Percentiles rank a stretch among this genome's conserved stretches.
phyloP scores from a whole-genome alignment of 2,888 invertebrate genomes.

The Thymelicus acteon region DNA sequence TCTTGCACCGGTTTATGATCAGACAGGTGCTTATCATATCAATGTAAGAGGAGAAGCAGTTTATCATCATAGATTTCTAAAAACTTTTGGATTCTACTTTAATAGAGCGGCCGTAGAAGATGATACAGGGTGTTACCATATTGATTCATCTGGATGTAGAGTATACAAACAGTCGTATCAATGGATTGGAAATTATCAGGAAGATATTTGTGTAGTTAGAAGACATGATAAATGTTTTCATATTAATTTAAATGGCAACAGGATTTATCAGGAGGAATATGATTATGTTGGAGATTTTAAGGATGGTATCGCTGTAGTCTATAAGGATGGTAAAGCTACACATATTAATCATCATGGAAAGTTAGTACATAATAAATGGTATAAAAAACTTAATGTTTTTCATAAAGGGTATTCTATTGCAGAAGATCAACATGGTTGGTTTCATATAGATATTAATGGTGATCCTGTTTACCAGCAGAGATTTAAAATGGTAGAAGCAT shows the following conservation, averaged over 20 bases:
- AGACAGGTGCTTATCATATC: neutral
- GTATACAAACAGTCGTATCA: neutral
- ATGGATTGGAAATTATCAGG: neutral
- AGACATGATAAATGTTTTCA: neutral
- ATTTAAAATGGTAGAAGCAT: slow-evolving; percentile 1
- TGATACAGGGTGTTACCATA: neutral
- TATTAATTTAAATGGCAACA: neutral
- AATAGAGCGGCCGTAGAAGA: neutral
- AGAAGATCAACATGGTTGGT: neutral
- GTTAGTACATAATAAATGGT: slow-evolving; percentile 1
- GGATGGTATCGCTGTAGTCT: neutral
- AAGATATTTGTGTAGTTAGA: neutral
- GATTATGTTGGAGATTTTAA: neutral
- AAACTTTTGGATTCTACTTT: neutral
- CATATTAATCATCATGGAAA: neutral
- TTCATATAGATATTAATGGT: neutral
- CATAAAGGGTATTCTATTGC: neutral
- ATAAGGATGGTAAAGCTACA: neutral
- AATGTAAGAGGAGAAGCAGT: neutral
- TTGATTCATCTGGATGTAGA: neutral
- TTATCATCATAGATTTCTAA: neutral
- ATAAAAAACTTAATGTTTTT: neutral
- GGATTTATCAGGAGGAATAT: neutral
- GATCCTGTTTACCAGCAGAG: neutral
- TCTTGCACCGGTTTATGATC: neutral